Percentiles rank a stretch among this genome's conserved stretches.
phyloP scores from a whole-genome alignment of 2,888 invertebrate genomes.

The Lapara coniferarum region DNA sequence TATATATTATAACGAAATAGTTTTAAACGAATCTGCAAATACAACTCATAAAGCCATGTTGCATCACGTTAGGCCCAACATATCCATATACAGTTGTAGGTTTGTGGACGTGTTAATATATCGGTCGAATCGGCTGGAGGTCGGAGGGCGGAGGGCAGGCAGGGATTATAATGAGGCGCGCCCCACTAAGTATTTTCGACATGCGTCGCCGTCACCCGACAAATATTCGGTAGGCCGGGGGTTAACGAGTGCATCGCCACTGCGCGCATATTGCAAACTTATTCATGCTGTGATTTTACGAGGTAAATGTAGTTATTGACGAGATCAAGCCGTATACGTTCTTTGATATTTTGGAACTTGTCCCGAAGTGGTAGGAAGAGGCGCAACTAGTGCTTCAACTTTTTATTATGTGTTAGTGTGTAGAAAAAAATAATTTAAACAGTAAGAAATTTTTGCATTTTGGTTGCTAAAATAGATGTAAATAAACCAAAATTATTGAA shows the following conservation, averaged over 20 bases:
- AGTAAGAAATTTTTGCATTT: no score
- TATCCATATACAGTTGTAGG: constrained; percentile 54
- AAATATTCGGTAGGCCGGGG: constrained; percentile 69
- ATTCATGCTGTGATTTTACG: constrained; percentile 47
- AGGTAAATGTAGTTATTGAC: neutral
- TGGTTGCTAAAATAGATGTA: no score
- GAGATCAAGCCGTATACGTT: no score
- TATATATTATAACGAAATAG: no score
- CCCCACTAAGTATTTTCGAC: constrained; percentile 83
- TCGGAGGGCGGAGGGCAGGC: constrained; percentile 59
- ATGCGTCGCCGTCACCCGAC: constrained; percentile 82
- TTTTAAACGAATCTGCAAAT: no score
- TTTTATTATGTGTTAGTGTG: no score
- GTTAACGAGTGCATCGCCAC: constrained; percentile 65
- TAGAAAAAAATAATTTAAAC: no score
- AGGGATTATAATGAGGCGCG: constrained; percentile 81
- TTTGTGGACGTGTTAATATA: constrained; percentile 77
- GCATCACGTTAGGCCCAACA: constrained; percentile 1
- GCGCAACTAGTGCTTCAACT: no score
- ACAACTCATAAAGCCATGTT: no score
- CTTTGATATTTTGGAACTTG: no score
- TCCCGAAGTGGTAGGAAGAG: no score
- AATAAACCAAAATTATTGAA: no score
- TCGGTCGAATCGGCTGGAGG: constrained; percentile 68
- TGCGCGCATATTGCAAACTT: constrained; percentile 62